Evolutionary conservation across 2,888 invertebrate species (phyloP), one percentile per base, ranked within the genome.

Genomic region (Drosophila stalkeri): DNA sequence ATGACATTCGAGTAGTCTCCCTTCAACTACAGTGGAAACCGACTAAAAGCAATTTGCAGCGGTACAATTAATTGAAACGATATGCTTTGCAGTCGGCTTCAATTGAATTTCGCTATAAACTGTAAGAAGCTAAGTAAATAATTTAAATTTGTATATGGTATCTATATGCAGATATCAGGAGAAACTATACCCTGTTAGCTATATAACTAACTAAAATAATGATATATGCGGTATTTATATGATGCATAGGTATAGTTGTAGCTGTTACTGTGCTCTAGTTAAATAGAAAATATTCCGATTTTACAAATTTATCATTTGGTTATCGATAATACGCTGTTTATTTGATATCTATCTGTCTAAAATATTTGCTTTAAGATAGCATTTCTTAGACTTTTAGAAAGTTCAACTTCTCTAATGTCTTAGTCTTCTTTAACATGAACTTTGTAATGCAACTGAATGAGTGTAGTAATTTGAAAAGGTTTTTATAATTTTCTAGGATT

Each of bases 1-100:
- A 43, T 69, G 75, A 57, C 70, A 69, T 44, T 56, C 35, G 70
- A 69, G 69, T 44, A 33, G 33, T 18, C 51, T 31, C 20, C 35
- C 27, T 27, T 31, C 23, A 39, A 11, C 27, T 23, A 61, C 61
- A 74, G 72, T 49, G 18, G 20, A 27, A 8, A 3, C 23, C 14
- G 6, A 39, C 7, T 44, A 59, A 18, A 27, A 18, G 33, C 39
- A 16, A 54, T n/a, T 54, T 23, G 16, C 6, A 23, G 18, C 51
- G 12, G 23, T 16, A 54, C 51, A 20, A 20, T 51, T 51, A 14
- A 35, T 51, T 51, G 8, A 12, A 14, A 18, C 6, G 3, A 33
- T 18, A 7, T 12, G 18, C 27, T 47, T 16, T 47, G 9, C 0
- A 47, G 2, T 51, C 33, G 7, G 1, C 12, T 33, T 2, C 8